These are phyloP conservation scores for Cotesia congregata DNA, from an alignment of 2,888 invertebrate genomes.

Conservation along the genomic window DNA sequence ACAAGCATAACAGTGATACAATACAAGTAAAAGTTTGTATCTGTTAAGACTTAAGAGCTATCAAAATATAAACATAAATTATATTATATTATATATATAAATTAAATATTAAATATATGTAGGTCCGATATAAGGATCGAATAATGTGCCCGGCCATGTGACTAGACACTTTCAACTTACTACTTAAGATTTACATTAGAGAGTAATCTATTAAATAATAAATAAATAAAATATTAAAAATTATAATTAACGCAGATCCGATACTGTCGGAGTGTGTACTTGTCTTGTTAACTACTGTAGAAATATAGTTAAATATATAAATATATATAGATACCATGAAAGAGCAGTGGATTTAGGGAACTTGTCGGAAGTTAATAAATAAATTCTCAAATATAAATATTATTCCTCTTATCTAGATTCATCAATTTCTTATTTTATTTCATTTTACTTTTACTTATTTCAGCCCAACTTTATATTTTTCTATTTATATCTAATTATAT, in stretches of 20 bases:
- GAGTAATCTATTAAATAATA: constrained; percentile 56
- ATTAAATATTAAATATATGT: neutral
- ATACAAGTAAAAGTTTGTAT: constrained; percentile 34
- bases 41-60: constrained; percentile 39
- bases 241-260: constrained; percentile 51
- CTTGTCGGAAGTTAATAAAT: constrained; percentile 38
- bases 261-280: constrained; percentile 58
- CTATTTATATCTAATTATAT: constrained; percentile 7
- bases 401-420: constrained; percentile 12
- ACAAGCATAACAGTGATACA: constrained; percentile 23
- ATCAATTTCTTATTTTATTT: constrained; percentile 14
- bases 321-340: constrained; percentile 58
- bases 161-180: constrained; percentile 40
- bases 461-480: constrained; percentile 9
- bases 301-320: constrained; percentile 56
- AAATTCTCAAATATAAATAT: constrained; percentile 16
- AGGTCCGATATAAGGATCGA: constrained; percentile 8
- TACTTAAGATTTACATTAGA: constrained; percentile 60
- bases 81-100: constrained; percentile 7
- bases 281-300: constrained; percentile 69
- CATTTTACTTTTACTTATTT: constrained; percentile 15
- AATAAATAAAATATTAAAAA: constrained; percentile 44
- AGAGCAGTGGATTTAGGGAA: constrained; percentile 61
- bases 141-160: constrained; percentile 36
- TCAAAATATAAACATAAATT: constrained; percentile 36